Evolutionary conservation across 2,888 invertebrate genomes (phyloP), one percentile per base, ranked within the genome.

Genomic region (Autographa pulchrina): DNA sequence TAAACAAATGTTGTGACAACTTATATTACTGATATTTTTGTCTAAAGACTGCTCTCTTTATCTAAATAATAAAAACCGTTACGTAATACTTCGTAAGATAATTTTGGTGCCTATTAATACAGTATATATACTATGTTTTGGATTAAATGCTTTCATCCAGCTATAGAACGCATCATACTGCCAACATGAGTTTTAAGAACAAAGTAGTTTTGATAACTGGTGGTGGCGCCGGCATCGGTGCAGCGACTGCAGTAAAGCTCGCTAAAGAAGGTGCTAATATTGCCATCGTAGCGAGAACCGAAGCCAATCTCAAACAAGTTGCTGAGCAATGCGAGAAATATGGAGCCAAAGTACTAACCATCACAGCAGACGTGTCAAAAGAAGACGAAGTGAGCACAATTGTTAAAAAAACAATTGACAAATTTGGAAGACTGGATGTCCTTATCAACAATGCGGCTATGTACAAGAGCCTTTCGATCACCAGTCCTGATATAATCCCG

Each of bases 201-300:
- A 90, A 89, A 86, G 85, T 89, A 0, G 88, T 86, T 4, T 64
- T 90, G 2, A 78, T 90, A 0, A 90, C 89, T 0, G 89, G 90
- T 0, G 82, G 85, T 0, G 87, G 90, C 56, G 86, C 88, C 0
- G 90, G 90, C 0, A 89, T 90, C 3, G 90, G 90, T 38, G 38
- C 38, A 5, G 87, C 88, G 2, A 82, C 84, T 8, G 78, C 83
- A 0, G 89, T 87, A n/a, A 43, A 75, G n/a, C 90, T 90, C 32
- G 84, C 87, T 9, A 80, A 84, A 64, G 80, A 83, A 72, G 78
- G 81, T 52, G 85, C 86, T 8, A 18, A 74, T 13, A 75, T 84
- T 0, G 75, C 65, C 13, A 70, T 86, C 1, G 77, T 84, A 0
- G 86, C 72, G 6, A 72, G 75, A 20, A 83, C 82, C 38, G 75